Conservation (phyloP, 2,113 vertebrate genomes). For the Muscicapa adusta region DNA sequence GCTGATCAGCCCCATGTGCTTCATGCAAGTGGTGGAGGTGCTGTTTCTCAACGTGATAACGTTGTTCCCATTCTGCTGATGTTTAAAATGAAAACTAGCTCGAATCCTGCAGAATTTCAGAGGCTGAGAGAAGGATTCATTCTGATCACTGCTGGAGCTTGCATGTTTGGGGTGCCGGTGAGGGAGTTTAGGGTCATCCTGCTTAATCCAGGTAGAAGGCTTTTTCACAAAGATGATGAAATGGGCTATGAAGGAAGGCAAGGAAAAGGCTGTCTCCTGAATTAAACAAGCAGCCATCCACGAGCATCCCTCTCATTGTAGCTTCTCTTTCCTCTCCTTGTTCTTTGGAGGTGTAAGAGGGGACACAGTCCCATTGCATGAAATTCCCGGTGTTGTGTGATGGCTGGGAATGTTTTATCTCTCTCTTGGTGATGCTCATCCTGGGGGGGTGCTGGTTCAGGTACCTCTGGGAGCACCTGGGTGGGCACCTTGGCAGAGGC, state of each 20-base stretch:
- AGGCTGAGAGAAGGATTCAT: background rate
- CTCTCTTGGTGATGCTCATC: rapidly evolving
- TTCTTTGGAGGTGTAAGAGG: background rate
- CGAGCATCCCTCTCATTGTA: background rate
- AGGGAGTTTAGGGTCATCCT: background rate
- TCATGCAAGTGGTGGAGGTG: background rate
- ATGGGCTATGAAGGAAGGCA: background rate
- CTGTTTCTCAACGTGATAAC: background rate
- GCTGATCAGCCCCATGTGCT: background rate
- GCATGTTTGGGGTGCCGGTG: rapidly evolving
- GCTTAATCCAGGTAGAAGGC: background rate
- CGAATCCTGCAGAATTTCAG: background rate
- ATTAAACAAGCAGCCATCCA: background rate
- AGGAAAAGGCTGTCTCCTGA: background rate
- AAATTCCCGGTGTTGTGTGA: background rate
- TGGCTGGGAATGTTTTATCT: background rate
- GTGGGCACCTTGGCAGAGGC: background rate
- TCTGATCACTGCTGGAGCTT: background rate
- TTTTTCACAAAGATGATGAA: background rate
- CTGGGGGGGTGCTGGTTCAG: background rate
- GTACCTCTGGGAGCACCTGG: background rate
- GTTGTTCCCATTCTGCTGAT: background rate
- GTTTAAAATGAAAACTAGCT: background rate
- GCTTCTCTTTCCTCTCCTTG: background rate
- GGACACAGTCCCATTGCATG: background rate